phyloP scores from a whole-genome alignment of 2,113 vertebrate species.

The Hippopotamus amphibius region DNA sequence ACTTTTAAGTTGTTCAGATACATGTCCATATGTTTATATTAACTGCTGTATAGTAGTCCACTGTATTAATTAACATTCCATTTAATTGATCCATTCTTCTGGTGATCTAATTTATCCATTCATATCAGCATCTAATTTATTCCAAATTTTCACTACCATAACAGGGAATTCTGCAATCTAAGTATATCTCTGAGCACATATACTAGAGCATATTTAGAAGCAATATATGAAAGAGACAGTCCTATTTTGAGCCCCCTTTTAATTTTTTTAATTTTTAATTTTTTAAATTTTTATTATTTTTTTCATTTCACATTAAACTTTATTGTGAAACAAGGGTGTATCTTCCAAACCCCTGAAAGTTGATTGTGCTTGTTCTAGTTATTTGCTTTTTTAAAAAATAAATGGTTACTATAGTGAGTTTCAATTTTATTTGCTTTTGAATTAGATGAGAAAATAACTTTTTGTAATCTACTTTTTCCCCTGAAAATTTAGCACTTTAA shows the following conservation, averaged over 20 bases:
- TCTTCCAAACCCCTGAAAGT: neutral
- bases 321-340: neutral
- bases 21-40: neutral
- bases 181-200: neutral
- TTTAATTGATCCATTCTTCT: neutral
- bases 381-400: neutral
- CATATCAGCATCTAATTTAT: neutral
- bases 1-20: neutral
- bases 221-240: neutral
- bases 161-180: neutral
- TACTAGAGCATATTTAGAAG: neutral
- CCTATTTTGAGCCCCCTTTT: neutral
- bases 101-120: constrained; percentile 7
- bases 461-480: neutral
- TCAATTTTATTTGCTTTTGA: neutral
- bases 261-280: too few relatives aligned
- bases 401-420: neutral
- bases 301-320: neutral
- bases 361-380: neutral
- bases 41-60: neutral
- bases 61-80: neutral
- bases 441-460: constrained; percentile 16
- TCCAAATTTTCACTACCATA: neutral
- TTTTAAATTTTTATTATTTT: too few relatives aligned
- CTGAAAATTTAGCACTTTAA: neutral